A percentile compares a stretch with the other conserved stretches of the same genome.
These are phyloP conservation scores for Cromileptes altivelis DNA, from an alignment of 2,113 vertebrate genomes.

Conservation along the genomic window DNA sequence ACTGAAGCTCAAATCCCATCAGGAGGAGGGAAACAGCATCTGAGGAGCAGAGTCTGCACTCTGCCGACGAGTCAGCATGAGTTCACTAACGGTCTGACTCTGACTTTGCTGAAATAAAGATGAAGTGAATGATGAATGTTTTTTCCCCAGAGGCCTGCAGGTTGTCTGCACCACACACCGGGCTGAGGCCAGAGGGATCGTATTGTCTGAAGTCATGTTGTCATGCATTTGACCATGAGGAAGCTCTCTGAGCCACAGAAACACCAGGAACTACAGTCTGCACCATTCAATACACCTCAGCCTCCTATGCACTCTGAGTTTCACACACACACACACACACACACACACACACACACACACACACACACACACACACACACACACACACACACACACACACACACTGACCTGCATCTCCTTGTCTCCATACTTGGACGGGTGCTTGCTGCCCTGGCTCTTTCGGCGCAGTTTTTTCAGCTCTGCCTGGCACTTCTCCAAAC, in stretches of 20 bases:
- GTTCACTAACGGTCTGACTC: not conserved
- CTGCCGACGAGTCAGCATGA: not conserved
- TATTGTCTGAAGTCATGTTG: not conserved
- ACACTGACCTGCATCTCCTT: slow-evolving; percentile 92
- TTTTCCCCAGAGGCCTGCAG: slow-evolving; percentile 1
- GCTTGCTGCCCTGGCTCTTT: slow-evolving; percentile 98
- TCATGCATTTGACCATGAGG: not conserved
- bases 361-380: slow-evolving; percentile 27
- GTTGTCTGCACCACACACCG: not conserved
- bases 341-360: slow-evolving; percentile 23
- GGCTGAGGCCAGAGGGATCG: not conserved
- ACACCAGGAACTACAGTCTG: not conserved
- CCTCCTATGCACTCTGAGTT: not conserved
- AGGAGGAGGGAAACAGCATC: slow-evolving; percentile 27
- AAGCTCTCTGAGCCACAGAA: not conserved
- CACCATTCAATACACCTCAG: not conserved
- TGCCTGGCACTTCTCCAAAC: slow-evolving; percentile 94
- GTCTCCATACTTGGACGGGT: slow-evolving; percentile 95
- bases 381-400: slow-evolving; percentile 32
- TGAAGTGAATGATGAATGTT: not conserved
- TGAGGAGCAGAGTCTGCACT: not conserved
- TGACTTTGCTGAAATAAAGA: slow-evolving; percentile 9
- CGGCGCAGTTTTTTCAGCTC: slow-evolving; percentile 98
- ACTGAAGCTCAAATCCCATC: slow-evolving; percentile 51
- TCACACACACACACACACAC: slow-evolving; percentile 2